A percentile compares a stretch with the other conserved stretches of the same genome.
Conservation (phyloP, 2,113 vertebrate species). For the Baryphthengus martii region DNA sequence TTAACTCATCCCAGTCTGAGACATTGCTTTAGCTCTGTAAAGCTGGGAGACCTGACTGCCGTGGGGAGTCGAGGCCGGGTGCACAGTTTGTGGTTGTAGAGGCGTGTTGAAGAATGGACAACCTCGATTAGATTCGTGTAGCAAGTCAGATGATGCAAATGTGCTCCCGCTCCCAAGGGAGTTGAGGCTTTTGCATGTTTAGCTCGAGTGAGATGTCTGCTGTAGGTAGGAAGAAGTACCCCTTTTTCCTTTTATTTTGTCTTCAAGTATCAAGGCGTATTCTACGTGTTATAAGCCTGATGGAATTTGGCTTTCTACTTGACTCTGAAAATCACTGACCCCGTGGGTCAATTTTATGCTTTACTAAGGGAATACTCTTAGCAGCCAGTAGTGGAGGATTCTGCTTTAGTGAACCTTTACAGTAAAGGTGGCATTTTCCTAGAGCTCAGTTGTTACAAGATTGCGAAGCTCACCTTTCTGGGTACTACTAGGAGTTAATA, state of each 20-base stretch:
- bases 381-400: neutral
- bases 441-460: neutral
- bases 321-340: neutral
- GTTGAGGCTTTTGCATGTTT: neutral
- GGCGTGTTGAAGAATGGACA: neutral
- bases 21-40: neutral
- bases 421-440: neutral
- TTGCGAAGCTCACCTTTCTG: neutral
- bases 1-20: neutral
- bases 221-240: neutral
- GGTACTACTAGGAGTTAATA: neutral
- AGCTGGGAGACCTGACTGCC: neutral
- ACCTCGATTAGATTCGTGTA: accelerated
- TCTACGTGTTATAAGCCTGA: neutral
- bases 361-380: neutral
- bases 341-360: neutral
- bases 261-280: neutral
- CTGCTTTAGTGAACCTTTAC: neutral
- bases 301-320: neutral
- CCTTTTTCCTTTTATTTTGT: neutral
- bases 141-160: neutral
- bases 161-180: neutral
- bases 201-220: neutral
- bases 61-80: neutral
- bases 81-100: neutral